Conservation (phyloP, 1,140 invertebrate species). For the Oncopeltus fasciatus region DNA sequence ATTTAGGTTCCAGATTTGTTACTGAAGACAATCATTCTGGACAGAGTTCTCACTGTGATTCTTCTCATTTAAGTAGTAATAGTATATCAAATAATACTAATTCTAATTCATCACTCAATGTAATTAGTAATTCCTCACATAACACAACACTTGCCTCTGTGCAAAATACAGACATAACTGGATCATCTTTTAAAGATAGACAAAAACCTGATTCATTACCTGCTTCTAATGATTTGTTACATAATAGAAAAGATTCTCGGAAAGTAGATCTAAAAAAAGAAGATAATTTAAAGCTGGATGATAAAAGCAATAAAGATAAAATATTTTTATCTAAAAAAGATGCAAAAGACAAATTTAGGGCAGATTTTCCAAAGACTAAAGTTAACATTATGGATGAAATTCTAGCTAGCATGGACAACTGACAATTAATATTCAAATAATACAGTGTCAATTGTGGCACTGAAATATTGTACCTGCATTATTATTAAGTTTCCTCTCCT, state of each 20-base stretch:
- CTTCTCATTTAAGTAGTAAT: too few species aligned
- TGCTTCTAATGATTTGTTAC: not conserved
- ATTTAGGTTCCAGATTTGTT: too few species aligned
- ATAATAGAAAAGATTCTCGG: not conserved
- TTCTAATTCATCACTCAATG: too few species aligned
- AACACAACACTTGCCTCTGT: too few species aligned
- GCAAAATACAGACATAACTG: too few species aligned
- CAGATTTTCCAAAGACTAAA: not conserved
- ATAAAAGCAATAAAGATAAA: not conserved
- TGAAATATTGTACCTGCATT: slow-evolving; percentile 4
- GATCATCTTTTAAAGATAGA: not conserved
- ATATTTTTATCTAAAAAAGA: not conserved
- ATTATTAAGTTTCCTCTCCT: not conserved
- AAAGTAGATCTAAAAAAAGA: not conserved
- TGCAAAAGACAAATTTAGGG: not conserved
- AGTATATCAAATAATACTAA: too few species aligned
- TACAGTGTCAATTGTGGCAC: not conserved
- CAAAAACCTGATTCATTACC: not conserved
- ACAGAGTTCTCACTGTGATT: too few species aligned
- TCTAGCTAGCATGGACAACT: slow-evolving; percentile 1
- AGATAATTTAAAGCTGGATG: not conserved
- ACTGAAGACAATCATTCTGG: too few species aligned
- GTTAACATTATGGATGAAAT: slow-evolving; percentile 6
- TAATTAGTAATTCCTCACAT: too few species aligned
- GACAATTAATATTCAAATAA: not conserved